Evolutionary conservation across 2,113 vertebrate species (phyloP).

Genomic region (Nyctibius bracteatus): DNA sequence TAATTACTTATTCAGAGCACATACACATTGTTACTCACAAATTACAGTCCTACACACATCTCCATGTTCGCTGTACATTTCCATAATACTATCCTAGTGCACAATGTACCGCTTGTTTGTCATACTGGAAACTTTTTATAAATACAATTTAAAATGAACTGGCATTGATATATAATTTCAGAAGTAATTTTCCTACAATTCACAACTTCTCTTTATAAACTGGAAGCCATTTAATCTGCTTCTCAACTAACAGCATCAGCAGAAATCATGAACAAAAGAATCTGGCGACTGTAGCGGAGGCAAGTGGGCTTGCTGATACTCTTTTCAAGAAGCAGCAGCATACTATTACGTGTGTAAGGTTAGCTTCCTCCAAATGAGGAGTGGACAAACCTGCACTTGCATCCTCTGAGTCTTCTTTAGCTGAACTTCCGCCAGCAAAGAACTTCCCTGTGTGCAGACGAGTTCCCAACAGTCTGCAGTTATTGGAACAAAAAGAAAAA

Average conservation of each 20-base stretch:
- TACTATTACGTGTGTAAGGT: background rate
- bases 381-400: background rate
- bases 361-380: background rate
- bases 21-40: background rate
- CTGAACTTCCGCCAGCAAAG: background rate
- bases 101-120: background rate
- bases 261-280: background rate
- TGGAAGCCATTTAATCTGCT: background rate
- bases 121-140: background rate
- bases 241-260: background rate
- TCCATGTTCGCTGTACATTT: background rate
- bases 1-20: conserved; percentile 18
- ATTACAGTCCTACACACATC: background rate
- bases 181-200: background rate
- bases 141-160: conserved; percentile 4
- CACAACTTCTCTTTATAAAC: background rate
- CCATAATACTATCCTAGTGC: background rate
- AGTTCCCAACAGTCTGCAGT: background rate
- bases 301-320: background rate
- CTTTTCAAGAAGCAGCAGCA: background rate
- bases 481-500: fast-evolving
- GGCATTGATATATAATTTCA: background rate
- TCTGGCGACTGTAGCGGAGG: background rate
- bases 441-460: background rate
- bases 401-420: background rate